These are phyloP conservation scores for Cyanoderma ruficeps DNA, from an alignment of 2,113 vertebrate species.

Conservation along the genomic window DNA sequence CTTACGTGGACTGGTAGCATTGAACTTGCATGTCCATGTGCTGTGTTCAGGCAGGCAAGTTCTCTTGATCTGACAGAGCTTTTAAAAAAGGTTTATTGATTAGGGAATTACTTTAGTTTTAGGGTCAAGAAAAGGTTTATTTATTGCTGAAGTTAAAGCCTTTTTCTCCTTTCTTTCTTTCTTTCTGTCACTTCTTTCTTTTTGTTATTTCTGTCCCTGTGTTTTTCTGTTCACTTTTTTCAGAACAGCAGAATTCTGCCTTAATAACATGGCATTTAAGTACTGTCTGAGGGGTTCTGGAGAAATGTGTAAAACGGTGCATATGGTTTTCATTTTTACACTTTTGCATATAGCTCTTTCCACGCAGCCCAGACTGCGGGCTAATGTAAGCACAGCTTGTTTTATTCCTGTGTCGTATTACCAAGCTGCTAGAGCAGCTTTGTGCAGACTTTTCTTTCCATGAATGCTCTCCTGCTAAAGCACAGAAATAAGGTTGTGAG, in stretches of 20 bases:
- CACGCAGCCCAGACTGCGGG: constrained; percentile 27
- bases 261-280: constrained; percentile 44
- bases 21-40: neutral
- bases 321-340: constrained; percentile 74
- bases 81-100: constrained; percentile 45
- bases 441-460: constrained; percentile 46
- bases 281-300: constrained; percentile 54
- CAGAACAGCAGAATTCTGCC: constrained; percentile 37
- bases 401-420: constrained; percentile 68
- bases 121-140: constrained; percentile 46
- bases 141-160: constrained; percentile 33
- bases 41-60: neutral
- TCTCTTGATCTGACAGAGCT: neutral
- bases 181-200: neutral
- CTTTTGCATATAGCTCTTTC: constrained; percentile 65
- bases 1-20: neutral
- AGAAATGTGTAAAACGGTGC: constrained; percentile 23
- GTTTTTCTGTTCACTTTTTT: neutral
- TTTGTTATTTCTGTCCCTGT: neutral
- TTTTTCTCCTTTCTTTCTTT: neutral
- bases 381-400: constrained; percentile 71
- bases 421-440: constrained; percentile 16
- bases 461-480: constrained; percentile 45
- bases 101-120: constrained; percentile 56
- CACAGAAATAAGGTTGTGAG: neutral